Evolutionary conservation across 2,113 vertebrate species (phyloP), one percentile per base, ranked within the genome.

Genomic region (Hoplias malabaricus): DNA sequence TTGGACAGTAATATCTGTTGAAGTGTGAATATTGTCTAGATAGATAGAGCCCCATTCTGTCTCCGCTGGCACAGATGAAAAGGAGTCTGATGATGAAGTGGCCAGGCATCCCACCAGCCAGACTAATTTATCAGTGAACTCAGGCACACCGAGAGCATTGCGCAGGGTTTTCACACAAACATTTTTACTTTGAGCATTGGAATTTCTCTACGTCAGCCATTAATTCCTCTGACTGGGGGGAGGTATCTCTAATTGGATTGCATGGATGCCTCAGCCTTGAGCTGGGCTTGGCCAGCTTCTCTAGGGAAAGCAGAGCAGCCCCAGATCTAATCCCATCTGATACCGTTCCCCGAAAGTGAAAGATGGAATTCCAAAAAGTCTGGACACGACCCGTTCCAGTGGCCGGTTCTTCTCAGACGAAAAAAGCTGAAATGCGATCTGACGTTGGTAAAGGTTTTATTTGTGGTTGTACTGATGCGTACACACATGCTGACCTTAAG

Each of bases 291-390:
- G 36, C 73, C 40, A 59, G 23, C 48, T 54, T 74, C 53, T 74
- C 73, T 62, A 65, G 65, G 73, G 80, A 82, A 81, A 73, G 36
- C 21, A 34, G 29, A 63, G 69, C 43, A 40, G 78, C 36, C 53
- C 53, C 36, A 38, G 72, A 46, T n/a, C 74, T 75, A 82, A 81
- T 84, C 80, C 75, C 80, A 63, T 83, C 59, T 82, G 85, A 83
- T 82, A 54, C 54, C 71, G 71, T 81, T 81, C 67, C 73, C 75
- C 72, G 29, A 79, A 80, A 80, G 54, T 69, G 48, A 83, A 86
- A 82, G 68, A 78, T 78, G 50, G 65, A 83, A 82, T 83, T 84
- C 81, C 77, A 34, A 48, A 48, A 59, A 53, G 78, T 86, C 79
- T 84, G 74, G 75, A 31, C 19, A 46, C n/a, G 3, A 11, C 48